Conservation (phyloP, 2,113 vertebrate genomes). For the Chelonoidis abingdonii region DNA sequence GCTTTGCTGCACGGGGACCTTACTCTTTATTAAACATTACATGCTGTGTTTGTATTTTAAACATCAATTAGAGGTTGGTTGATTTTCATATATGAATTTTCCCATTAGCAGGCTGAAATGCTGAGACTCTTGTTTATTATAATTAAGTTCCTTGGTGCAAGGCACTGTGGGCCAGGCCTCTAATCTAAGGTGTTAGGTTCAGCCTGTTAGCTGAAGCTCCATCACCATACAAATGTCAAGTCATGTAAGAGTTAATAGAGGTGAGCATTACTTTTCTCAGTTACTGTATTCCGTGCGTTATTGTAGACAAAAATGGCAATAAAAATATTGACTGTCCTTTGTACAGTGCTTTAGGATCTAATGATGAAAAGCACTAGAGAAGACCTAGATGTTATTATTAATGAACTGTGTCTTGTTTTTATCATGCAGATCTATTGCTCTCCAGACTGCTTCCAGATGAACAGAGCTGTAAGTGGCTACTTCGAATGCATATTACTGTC, state of each 20-base stretch:
- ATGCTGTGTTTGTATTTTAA: rapidly evolving
- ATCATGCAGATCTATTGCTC: not conserved
- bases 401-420: not conserved
- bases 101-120: not conserved
- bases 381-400: not conserved
- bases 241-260: rapidly evolving
- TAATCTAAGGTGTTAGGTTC: rapidly evolving
- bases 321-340: not conserved
- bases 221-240: not conserved
- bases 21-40: not conserved
- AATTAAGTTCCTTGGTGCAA: not conserved
- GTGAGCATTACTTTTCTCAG: not conserved
- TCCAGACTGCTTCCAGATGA: not conserved
- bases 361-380: not conserved
- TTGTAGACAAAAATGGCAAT: not conserved
- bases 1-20: not conserved
- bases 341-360: not conserved
- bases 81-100: not conserved
- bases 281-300: not conserved
- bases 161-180: not conserved
- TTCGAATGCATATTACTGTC: rapidly evolving
- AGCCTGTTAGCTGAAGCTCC: not conserved
- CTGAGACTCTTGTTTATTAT: not conserved
- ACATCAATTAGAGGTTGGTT: not conserved
- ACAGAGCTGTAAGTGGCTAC: not conserved